These are phyloP conservation scores for Eupsittula cactorum DNA, from an alignment of 2,113 vertebrate species.

Conservation along the genomic window DNA sequence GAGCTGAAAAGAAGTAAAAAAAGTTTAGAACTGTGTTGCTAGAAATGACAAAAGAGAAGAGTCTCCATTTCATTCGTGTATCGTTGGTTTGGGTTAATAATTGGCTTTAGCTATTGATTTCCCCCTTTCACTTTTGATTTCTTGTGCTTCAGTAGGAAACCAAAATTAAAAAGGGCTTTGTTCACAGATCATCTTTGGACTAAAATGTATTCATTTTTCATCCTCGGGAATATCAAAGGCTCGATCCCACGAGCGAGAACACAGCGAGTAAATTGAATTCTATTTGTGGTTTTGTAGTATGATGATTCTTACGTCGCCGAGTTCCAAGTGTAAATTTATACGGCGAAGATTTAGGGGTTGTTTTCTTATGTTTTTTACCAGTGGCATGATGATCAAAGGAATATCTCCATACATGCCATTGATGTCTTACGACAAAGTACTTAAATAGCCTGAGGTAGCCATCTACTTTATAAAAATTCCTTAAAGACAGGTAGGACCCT, in stretches of 20 bases:
- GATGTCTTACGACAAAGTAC: slow-evolving; percentile 66
- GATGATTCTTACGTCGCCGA: neutral
- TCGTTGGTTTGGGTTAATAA: neutral
- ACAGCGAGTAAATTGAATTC: neutral
- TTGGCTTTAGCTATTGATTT: neutral
- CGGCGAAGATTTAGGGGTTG: slow-evolving; percentile 5
- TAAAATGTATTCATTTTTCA: slow-evolving; percentile 19
- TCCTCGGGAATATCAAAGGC: slow-evolving; percentile 14
- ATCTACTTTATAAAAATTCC: slow-evolving; percentile 52
- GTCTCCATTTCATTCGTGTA: neutral
- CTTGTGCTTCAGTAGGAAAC: neutral
- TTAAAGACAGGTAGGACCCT: slow-evolving; percentile 56
- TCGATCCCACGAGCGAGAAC: neutral
- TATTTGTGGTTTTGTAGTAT: slow-evolving; percentile 29
- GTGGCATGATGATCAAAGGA: slow-evolving; percentile 63
- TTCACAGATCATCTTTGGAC: neutral
- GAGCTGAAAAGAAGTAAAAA: neutral
- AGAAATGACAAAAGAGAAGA: neutral
- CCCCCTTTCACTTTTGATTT: neutral
- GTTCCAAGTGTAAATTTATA: slow-evolving; percentile 35
- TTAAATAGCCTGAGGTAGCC: slow-evolving; percentile 50
- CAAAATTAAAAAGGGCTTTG: neutral
- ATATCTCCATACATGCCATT: slow-evolving; percentile 45
- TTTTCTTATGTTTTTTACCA: slow-evolving; percentile 24
- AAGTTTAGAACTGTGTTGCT: neutral